A percentile compares a stretch with the other conserved stretches of the same genome.
These are phyloP conservation scores for Lepidostoma basale DNA, from an alignment of 1,140 invertebrate genomes.

Conservation along the genomic window DNA sequence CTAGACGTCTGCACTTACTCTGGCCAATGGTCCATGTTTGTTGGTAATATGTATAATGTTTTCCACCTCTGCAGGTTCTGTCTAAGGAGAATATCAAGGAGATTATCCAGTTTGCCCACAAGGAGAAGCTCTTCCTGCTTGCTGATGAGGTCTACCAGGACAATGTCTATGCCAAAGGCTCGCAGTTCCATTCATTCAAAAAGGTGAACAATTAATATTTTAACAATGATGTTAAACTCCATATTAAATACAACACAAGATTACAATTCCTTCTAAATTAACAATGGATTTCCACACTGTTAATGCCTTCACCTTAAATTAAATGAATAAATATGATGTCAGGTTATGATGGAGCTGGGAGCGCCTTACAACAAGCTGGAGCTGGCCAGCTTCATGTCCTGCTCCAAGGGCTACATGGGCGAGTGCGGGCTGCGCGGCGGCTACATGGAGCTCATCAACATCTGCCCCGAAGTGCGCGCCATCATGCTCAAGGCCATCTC, in stretches of 20 bases:
- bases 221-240: no score
- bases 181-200: conserved; percentile 93
- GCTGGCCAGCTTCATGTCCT: conserved; percentile 94
- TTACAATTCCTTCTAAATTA: no score
- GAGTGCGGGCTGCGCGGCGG: conserved; percentile 95
- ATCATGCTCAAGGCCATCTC: conserved; percentile 93
- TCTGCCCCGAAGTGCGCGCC: conserved; percentile 84
- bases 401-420: conserved; percentile 93
- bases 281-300: no score
- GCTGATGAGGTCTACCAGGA: conserved; percentile 98
- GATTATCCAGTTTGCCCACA: conserved; percentile 91
- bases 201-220: conserved; percentile 74
- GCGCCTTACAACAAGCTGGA: conserved; percentile 82
- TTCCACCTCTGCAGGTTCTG: conserved; percentile 67
- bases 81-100: conserved; percentile 87
- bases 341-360: conserved; percentile 87
- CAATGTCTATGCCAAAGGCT: conserved; percentile 90
- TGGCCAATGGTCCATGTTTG: not conserved
- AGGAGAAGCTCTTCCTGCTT: conserved; percentile 85
- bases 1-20: no score
- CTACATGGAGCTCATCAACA: conserved; percentile 89
- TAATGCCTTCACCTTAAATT: no score
- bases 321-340: conserved; percentile 25
- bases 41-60: not conserved
- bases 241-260: no score